Evolutionary conservation across 1,140 invertebrate species (phyloP), one percentile per base, ranked within the genome.

Genomic region (Heliconius hermathena): DNA sequence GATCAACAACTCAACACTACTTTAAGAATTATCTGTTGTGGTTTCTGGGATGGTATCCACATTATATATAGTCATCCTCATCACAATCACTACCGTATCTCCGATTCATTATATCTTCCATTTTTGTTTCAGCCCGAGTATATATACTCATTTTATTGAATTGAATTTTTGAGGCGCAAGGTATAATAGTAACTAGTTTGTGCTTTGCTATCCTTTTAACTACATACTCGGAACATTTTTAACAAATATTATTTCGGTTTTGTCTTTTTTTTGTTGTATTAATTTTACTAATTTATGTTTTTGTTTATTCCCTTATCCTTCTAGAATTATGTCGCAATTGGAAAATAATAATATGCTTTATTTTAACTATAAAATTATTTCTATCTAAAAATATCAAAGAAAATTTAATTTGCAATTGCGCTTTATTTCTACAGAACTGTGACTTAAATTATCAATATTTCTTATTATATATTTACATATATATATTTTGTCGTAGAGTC

Each of bases 401-500:
- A 22, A 66, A 18, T 26, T 16, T 3, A 16, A 29, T 66, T 29
- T 66, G 11, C 13, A 29, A 66, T 66, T 66, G 60, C 60, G 60
- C 26, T 66, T 29, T 66, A 66, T 22, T 26, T 66, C 60, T 66
- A 29, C n/a, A 26, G 26, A 66, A 66, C 49, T 13, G 41, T 46
- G 13, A 16, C 1, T 8, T 29, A 77, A 74, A 66, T 11, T 22
- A 22, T 26, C 60, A 66, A 1, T 13, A 0, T 66, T 26, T 8
- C 26, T 66, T 29, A 26, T 66, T 29, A 66, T 29, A 71, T 77
- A 66, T 80, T 84, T 80, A 79, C 9, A 66, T 13, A 22, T 66
- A 66, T 29, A 66, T 83, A 84, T 89, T 95, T 94, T 95, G 91
- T 93, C 93, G 86, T 95, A 97, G 96, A 96, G 96, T 92, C 96